A percentile compares a stretch with the other conserved stretches of the same genome.
phyloP scores from a whole-genome alignment of 2,113 vertebrate species.

The Peromyscus polionotus region DNA sequence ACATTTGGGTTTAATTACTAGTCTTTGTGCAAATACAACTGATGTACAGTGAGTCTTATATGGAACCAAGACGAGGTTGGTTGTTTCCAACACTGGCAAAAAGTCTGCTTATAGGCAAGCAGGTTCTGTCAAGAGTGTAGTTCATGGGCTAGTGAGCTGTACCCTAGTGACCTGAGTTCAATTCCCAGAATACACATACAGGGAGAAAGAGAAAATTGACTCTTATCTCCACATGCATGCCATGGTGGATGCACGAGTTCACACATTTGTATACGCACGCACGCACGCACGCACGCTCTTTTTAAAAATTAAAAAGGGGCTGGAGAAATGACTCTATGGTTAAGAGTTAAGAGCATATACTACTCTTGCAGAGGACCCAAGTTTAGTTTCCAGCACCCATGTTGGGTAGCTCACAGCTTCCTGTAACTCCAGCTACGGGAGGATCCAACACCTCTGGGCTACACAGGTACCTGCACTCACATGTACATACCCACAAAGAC shows the following conservation, averaged over 20 bases:
- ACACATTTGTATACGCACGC: not conserved
- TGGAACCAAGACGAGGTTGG: not conserved
- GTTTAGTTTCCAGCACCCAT: not conserved
- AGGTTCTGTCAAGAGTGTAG: not conserved
- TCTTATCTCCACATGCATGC: not conserved
- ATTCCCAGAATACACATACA: not conserved
- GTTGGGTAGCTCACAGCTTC: not conserved
- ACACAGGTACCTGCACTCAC: not conserved
- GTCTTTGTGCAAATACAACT: constrained; percentile 3
- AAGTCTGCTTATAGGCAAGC: not conserved
- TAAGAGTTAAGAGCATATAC: not conserved
- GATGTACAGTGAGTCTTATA: not conserved
- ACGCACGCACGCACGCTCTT: not conserved
- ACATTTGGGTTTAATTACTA: constrained; percentile 34
- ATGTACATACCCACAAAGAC: not conserved
- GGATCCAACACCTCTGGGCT: not conserved
- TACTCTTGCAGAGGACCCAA: not conserved
- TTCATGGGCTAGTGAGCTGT: not conserved
- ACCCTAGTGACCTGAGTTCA: not conserved
- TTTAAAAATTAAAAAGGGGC: not conserved
- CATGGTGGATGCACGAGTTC: too few species aligned
- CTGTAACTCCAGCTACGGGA: not conserved
- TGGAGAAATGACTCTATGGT: not conserved
- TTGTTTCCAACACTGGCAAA: not conserved
- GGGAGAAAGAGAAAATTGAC: not conserved